Conservation (phyloP, 2,888 invertebrate species). For the Drosophila diplacantha region DNA sequence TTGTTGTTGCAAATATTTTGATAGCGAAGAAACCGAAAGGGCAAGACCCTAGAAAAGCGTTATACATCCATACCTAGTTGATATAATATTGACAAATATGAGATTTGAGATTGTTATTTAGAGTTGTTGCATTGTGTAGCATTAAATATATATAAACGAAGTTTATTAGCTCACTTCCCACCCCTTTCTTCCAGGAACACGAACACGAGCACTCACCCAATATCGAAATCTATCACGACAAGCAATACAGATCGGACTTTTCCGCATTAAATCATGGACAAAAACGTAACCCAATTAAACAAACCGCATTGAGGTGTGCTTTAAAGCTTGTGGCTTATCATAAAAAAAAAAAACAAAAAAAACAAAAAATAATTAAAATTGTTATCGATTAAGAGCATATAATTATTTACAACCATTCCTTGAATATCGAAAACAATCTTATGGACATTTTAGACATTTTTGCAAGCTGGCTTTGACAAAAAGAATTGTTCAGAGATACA, state of each 20-base stretch:
- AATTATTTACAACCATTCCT: conserved; percentile 56
- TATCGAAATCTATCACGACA: conserved; percentile 14
- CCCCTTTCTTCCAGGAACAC: conserved; percentile 24
- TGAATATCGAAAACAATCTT: conserved; percentile 60
- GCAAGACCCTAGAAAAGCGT: conserved; percentile 27
- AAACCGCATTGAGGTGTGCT: conserved; percentile 66
- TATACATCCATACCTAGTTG: conserved; percentile 46
- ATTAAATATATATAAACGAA: conserved; percentile 45
- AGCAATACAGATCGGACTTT: conserved; percentile 35
- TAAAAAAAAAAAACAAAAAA: conserved; percentile 1
- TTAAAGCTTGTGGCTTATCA: conserved; percentile 69
- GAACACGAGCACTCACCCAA: conserved; percentile 9
- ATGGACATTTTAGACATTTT: conserved; percentile 53
- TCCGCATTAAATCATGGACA: conserved; percentile 27
- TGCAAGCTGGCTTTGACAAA: conserved; percentile 66
- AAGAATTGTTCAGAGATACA: conserved; percentile 33
- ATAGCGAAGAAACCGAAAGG: conserved; percentile 37
- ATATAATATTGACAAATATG: conserved; percentile 35
- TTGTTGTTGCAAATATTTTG: conserved; percentile 64
- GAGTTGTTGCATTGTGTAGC: conserved; percentile 67
- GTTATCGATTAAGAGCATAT: conserved; percentile 19
- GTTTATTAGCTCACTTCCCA: conserved; percentile 45
- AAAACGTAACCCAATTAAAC: conserved; percentile 32
- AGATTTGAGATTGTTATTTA: conserved; percentile 60
- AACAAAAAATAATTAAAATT: conserved; percentile 21